These are phyloP conservation scores for Lordiphosa collinella DNA, from an alignment of 1,140 invertebrate species.

Conservation along the genomic window DNA sequence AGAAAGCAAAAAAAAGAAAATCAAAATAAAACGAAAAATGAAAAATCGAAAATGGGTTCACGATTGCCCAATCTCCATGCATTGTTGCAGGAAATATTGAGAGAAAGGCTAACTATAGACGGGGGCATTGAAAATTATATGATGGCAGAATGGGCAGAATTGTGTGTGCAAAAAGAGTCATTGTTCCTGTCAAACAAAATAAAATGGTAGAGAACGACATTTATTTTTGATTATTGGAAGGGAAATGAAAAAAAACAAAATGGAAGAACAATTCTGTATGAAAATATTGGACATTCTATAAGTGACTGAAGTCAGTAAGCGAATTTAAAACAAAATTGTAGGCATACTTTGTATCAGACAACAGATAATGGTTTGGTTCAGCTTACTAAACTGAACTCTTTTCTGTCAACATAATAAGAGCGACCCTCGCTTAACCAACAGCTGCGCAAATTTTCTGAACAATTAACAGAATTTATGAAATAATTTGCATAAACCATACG, in stretches of 20 bases:
- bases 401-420: neutral
- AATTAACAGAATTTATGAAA: constrained; percentile 47
- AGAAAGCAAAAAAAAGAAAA: constrained; percentile 18
- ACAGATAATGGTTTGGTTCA: no score
- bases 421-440: neutral
- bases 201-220: constrained; percentile 1
- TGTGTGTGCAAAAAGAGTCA: constrained; percentile 4
- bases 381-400: no score
- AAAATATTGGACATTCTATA: no score
- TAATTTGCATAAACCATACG: constrained; percentile 48
- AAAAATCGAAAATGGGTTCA: constrained; percentile 59
- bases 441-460: constrained; percentile 12
- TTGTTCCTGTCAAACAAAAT: constrained; percentile 34
- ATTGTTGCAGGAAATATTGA: constrained; percentile 30
- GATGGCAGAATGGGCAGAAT: neutral
- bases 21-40: no score
- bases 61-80: constrained; percentile 38
- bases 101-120: constrained; percentile 19
- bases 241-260: no score
- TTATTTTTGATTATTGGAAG: no score
- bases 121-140: constrained; percentile 33
- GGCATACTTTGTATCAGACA: no score
- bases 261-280: no score
- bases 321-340: no score
- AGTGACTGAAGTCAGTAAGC: no score